Evolutionary conservation across 1,140 invertebrate genomes (phyloP).

Genomic region (Pseudoatta argentina): DNA sequence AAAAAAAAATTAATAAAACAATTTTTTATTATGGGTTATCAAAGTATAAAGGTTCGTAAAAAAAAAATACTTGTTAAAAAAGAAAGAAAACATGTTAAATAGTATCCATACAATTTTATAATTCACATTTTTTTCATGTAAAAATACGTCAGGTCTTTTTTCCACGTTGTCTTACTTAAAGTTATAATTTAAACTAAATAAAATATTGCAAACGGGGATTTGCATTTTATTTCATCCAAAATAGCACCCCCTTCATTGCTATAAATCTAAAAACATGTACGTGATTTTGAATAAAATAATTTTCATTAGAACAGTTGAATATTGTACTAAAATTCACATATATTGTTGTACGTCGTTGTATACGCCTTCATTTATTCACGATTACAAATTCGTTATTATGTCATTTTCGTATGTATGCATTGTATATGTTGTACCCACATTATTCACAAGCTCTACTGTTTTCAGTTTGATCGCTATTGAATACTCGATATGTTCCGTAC

Average conservation of each 20-base stretch:
- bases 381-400: not conserved
- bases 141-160: too few relatives aligned
- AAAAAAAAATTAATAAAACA: too few relatives aligned
- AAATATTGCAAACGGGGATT: not conserved
- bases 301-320: constrained; percentile 16
- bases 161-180: not conserved
- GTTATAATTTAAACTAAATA: not conserved
- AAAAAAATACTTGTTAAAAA: too few relatives aligned
- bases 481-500: not conserved
- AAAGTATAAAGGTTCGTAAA: too few relatives aligned
- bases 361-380: constrained; percentile 23
- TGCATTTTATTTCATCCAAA: constrained; percentile 7
- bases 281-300: not conserved
- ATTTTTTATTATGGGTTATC: too few relatives aligned
- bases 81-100: too few relatives aligned
- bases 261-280: not conserved
- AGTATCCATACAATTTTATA: too few relatives aligned
- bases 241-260: not conserved
- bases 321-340: not conserved
- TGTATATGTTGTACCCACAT: not conserved
- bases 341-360: not conserved
- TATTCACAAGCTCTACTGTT: constrained; percentile 22
- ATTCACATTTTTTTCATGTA: too few relatives aligned
- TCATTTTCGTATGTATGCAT: constrained; percentile 29
- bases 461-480: constrained; percentile 22